Base-by-base conservation (phyloP, 2,888 invertebrate species). In the Spilosoma lubricipeda region DNA sequence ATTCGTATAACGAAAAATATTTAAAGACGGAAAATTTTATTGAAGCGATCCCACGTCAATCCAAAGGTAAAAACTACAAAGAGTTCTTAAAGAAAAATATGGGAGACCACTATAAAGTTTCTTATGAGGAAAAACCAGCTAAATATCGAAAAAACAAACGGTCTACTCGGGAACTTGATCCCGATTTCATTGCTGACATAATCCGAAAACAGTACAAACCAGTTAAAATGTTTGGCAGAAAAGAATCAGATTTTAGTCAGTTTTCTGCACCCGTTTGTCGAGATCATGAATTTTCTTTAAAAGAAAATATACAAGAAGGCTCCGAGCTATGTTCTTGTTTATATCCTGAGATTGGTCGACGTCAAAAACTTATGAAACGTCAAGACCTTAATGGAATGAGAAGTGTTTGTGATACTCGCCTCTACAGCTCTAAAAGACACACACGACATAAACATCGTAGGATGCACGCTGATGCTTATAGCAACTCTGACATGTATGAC, bases 211-310 rank as follows among this genome's bases (percentile, higher is more conserved):
- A 95, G 83, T 95, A 95, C 76, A 92, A 85, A 74, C 95, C 94
- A 9, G 82, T 92, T 0, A 92, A 90, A 83, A 82, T 93, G 82
- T 93, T 94, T 77, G 92, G 90, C 20, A 89, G 86, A 77, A 89
- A 85, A 80, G 83, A 89, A 77, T 94, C 94, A 8, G 90, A 90
- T 39, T 79, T 92, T 0, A 95, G 94, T 79, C 93, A 94, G 80
- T 89, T 94, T 77, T 94, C 95, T 30, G 93, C 90, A 13, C 95
- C 95, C 5, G 86, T 94, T 59, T 95, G 95, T 76, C 92, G 94
- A 15, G 95, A 95, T 77, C 90, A 90, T 73, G 93, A 93, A 73
- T 91, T 84, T 83, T 77, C 86, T 3, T 59, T 87, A 4, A 84
- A 83, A 33, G 87, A 92, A 30, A 83, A 90, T 39, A 80, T 91